Base-by-base conservation (phyloP, 2,888 invertebrate genomes). In the Uloborus plumipes region DNA sequence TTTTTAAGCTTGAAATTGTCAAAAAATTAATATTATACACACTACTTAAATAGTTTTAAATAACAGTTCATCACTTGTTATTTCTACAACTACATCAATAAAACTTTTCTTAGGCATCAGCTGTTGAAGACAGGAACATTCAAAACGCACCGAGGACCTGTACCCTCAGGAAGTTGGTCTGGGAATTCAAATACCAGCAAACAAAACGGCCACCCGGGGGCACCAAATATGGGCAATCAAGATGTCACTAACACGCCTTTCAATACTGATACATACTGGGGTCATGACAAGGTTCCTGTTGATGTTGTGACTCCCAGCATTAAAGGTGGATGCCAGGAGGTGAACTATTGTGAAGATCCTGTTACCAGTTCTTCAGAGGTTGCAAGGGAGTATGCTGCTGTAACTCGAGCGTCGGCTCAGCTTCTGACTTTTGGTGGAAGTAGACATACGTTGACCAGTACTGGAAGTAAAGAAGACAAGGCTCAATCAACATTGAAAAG, bases 91-190 rank as follows among this genome's bases (percentile, higher is more conserved):
- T 39, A 11, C 39, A 39, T 11, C 11, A 6, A 39, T 39, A 39
- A 39, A 39, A 26, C 26, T 39, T 1, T 39, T 39, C 39, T 11
- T 39, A 81, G 80, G 80, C 75, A 82, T 39, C 81, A 85, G 49
- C 79, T 87, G 13, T 47, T 87, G 14, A 71, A 74, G 53, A 86
- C 86, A 13, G 87, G 87, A 59, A 86, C 84, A n/a, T 83, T 85
- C 66, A 82, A 83, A 58, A 83, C 75, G 18, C 80, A 82, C 61
- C 78, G 84, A 2, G 84, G 82, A 3, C 71, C 79, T 64, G 84
- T 77, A 1, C 77, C 81, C 11, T 83, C 84, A 14, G 83, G 83
- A 2, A 77, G 77, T 26, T 85, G 84, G 84, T 85, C 77, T 3
- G 79, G 76, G 6, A 84, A 83, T 55, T 84, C 84, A 11, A 84